Percentiles rank a stretch among this genome's conserved stretches.
Evolutionary conservation across 1,140 invertebrate genomes (phyloP).

Genomic region (Diploscapter pachys): DNA sequence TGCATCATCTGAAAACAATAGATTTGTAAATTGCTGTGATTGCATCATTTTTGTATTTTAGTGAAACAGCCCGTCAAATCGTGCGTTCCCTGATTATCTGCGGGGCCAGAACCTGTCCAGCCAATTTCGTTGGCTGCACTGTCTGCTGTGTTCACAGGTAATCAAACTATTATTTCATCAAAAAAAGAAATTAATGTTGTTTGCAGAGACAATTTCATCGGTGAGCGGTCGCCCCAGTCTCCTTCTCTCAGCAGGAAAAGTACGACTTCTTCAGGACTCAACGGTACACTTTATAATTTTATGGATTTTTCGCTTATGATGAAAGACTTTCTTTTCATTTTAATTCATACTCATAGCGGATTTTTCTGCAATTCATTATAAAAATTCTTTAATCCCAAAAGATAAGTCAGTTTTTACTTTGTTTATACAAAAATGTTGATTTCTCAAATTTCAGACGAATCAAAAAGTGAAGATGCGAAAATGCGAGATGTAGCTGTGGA

Average conservation of each 20-base stretch:
- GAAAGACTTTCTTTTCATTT: not conserved
- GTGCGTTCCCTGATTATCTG: conserved; percentile 22
- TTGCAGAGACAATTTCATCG: not conserved
- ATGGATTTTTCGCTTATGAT: not conserved
- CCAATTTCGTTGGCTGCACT: conserved; percentile 23
- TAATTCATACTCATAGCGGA: not conserved
- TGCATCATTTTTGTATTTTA: not conserved
- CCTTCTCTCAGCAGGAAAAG: not conserved
- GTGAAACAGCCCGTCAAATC: conserved; percentile 24
- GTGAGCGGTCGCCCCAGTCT: not conserved
- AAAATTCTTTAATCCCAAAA: too few species aligned
- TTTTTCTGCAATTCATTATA: too few species aligned
- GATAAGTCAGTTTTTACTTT: too few species aligned
- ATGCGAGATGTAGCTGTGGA: conserved; percentile 1
- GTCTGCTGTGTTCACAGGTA: conserved; percentile 19
- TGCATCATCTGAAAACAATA: too few species aligned
- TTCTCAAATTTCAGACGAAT: conserved; percentile 18
- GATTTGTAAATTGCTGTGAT: too few species aligned
- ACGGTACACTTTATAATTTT: not conserved
- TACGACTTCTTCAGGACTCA: not conserved
- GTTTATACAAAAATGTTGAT: not conserved
- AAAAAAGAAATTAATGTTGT: conserved; percentile 1
- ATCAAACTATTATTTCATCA: not conserved
- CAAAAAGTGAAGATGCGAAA: not conserved
- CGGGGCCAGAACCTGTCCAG: conserved; percentile 15